A percentile compares a stretch with the other conserved stretches of the same genome.
phyloP scores from a whole-genome alignment of 2,888 invertebrate species.

The Polymixis flavicincta region DNA sequence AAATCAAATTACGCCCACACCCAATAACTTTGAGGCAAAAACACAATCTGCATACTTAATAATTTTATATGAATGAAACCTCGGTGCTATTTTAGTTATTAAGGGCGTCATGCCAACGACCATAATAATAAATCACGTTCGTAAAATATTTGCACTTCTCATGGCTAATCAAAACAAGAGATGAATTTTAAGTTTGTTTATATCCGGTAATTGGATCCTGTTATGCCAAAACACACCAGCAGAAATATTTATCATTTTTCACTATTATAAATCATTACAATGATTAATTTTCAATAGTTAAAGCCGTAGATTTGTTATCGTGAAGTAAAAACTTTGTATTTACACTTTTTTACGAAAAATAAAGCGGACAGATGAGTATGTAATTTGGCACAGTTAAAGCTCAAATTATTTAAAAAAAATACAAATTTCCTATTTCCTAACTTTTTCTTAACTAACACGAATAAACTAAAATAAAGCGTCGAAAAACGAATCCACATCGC shows the following conservation, averaged over 20 bases:
- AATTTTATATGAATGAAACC: conserved; percentile 29
- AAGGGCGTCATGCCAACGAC: conserved; percentile 22
- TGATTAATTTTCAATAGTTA: not conserved
- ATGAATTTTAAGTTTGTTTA: conserved; percentile 51
- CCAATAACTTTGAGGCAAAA: conserved; percentile 23
- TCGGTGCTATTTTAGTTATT: conserved; percentile 37
- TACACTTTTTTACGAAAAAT: too few species aligned
- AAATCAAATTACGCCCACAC: conserved; percentile 26
- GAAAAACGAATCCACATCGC: too few species aligned
- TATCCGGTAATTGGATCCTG: conserved; percentile 13
- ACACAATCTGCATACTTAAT: conserved; percentile 26
- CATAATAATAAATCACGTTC: conserved; percentile 41
- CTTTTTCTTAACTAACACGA: too few species aligned
- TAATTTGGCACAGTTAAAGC: too few species aligned
- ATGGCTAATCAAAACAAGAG: conserved; percentile 56
- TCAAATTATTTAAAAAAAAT: too few species aligned
- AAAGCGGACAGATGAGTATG: too few species aligned
- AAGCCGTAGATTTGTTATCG: not conserved
- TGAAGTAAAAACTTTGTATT: too few species aligned
- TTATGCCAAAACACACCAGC: conserved; percentile 16
- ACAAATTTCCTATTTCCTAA: too few species aligned
- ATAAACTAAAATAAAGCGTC: too few species aligned
- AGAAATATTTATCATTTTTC: not conserved
- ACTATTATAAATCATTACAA: not conserved
- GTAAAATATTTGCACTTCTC: conserved; percentile 53